Conservation (phyloP, 2,113 vertebrate genomes). For the Burhinus oedicnemus region DNA sequence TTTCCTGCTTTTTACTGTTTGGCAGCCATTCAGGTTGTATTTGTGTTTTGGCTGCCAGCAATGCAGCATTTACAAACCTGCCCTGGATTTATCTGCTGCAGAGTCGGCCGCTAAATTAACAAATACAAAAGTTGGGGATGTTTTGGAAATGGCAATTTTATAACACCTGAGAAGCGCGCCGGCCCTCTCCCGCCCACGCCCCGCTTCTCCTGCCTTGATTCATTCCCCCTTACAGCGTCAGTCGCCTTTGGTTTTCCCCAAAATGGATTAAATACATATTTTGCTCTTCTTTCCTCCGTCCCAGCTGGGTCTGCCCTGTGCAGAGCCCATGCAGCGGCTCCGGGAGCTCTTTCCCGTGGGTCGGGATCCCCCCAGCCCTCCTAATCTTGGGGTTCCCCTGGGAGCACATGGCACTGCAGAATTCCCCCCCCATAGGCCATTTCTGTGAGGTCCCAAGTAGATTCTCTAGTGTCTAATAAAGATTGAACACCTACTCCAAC, state of each 20-base stretch:
- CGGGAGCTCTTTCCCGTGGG: accelerated
- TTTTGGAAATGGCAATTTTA: accelerated
- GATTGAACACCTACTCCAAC: neutral
- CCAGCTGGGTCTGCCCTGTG: neutral
- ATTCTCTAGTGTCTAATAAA: neutral
- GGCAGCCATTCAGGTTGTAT: slow-evolving; percentile 41
- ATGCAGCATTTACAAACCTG: slow-evolving; percentile 58
- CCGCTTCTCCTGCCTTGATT: neutral
- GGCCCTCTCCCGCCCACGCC: neutral
- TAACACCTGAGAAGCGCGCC: accelerated
- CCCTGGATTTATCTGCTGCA: slow-evolving; percentile 47
- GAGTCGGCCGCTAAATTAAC: neutral
- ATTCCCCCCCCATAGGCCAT: accelerated
- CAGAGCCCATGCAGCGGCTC: neutral
- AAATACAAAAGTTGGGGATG: neutral
- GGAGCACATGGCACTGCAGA: accelerated
- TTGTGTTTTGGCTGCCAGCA: slow-evolving; percentile 64
- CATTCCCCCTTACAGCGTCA: neutral
- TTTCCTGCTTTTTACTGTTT: neutral
- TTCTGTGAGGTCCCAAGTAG: neutral
- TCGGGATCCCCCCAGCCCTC: neutral
- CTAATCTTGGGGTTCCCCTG: neutral
- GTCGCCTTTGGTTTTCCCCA: accelerated
- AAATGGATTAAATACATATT: accelerated
- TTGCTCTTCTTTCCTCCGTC: neutral